Conservation (phyloP, 30 jellyfish, hydroid and myxozoan species). For the Turritopsis rubra region DNA sequence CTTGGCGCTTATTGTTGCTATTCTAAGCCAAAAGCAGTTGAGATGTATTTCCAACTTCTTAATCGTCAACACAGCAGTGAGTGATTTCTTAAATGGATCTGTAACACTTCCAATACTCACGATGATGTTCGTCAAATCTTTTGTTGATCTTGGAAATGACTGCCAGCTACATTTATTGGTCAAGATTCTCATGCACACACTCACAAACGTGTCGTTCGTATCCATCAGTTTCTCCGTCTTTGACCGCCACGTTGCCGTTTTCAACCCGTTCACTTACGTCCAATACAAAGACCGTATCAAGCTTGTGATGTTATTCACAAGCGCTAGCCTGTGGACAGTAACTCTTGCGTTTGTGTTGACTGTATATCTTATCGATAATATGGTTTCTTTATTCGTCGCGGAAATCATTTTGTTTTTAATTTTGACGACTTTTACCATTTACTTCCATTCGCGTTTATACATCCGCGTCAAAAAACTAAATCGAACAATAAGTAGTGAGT, state of each 20-base stretch:
- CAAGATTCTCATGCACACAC: background rate
- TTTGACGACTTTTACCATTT: background rate
- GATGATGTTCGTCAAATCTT: background rate
- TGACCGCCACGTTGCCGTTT: background rate
- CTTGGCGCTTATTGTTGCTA: background rate
- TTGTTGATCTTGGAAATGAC: background rate
- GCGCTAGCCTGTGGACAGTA: background rate
- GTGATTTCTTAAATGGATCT: background rate
- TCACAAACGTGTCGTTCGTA: background rate
- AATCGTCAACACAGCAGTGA: background rate
- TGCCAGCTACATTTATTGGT: background rate
- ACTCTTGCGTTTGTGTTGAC: background rate
- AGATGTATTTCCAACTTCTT: background rate
- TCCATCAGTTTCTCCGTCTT: background rate
- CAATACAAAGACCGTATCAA: background rate
- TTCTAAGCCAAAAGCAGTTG: background rate
- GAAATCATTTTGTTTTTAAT: background rate
- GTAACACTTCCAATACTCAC: background rate
- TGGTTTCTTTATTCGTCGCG: background rate
- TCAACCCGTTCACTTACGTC: background rate
- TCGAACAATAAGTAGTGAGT: background rate
- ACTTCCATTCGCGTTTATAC: background rate
- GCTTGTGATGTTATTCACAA: background rate
- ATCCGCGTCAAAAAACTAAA: background rate
- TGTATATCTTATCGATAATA: background rate